phyloP scores from a whole-genome alignment of 2,113 vertebrate species.

The Thomomys bottae region DNA sequence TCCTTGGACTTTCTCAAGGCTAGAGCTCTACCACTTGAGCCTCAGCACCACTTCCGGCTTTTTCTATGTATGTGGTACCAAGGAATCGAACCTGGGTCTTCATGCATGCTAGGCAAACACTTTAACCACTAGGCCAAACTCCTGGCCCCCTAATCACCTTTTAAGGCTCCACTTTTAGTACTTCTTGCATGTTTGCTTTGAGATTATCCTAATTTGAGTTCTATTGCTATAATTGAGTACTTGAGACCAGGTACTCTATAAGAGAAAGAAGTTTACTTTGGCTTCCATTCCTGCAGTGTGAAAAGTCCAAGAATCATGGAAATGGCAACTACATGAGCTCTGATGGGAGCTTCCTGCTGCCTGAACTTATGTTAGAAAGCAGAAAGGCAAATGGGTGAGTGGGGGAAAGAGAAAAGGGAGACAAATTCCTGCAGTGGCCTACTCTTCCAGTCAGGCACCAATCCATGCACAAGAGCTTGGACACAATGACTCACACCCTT shows the following conservation, averaged over 20 bases:
- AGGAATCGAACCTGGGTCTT: too few relatives aligned
- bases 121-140: too few relatives aligned
- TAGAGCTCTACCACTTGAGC: too few relatives aligned
- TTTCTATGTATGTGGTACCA: too few relatives aligned
- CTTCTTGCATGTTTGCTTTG: too few relatives aligned
- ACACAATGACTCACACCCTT: rapidly evolving
- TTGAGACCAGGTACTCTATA: background rate
- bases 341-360: background rate
- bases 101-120: too few relatives aligned
- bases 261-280: background rate
- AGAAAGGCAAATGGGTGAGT: background rate
- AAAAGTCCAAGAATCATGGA: background rate
- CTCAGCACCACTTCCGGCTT: too few relatives aligned
- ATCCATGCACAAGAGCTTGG: background rate
- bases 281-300: background rate
- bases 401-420: background rate
- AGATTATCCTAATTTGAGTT: background rate
- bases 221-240: background rate
- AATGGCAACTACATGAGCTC: background rate
- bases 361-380: background rate
- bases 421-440: too few relatives aligned
- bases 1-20: too few relatives aligned
- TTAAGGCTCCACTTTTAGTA: too few relatives aligned
- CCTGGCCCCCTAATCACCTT: background rate
- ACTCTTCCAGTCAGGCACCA: background rate